Evolutionary conservation across 2,113 vertebrate genomes (phyloP).

Genomic region (Eptesicus fuscus): DNA sequence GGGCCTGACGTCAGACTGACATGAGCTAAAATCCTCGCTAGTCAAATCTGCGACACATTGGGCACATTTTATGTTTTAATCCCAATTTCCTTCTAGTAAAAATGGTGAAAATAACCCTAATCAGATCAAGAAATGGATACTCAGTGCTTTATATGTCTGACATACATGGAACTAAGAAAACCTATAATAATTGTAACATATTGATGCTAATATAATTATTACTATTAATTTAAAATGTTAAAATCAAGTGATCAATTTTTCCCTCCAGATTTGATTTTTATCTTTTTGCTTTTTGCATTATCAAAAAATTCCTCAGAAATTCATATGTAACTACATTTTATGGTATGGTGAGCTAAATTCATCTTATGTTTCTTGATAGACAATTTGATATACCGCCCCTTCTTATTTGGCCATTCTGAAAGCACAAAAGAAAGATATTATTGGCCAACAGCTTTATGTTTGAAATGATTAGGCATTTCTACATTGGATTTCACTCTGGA

Average conservation of each 20-base stretch:
- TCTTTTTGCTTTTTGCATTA: neutral
- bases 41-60: neutral
- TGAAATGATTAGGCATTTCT: neutral
- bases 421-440: neutral
- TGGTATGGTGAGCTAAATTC: neutral
- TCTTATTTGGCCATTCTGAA: neutral
- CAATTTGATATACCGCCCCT: neutral
- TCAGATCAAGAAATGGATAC: neutral
- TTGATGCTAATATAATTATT: neutral
- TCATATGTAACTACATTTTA: neutral
- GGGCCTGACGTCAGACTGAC: neutral
- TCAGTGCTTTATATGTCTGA: neutral
- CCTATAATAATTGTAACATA: neutral
- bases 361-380: neutral
- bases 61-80: neutral
- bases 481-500: neutral
- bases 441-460: neutral
- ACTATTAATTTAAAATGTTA: neutral
- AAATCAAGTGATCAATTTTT: neutral
- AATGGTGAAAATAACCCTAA: neutral
- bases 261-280: neutral
- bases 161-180: neutral
- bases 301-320: neutral
- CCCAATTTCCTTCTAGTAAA: neutral
- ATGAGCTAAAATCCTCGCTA: neutral